These are phyloP conservation scores for Danaus plexippus DNA, from an alignment of 1,140 invertebrate genomes.

Conservation along the genomic window DNA sequence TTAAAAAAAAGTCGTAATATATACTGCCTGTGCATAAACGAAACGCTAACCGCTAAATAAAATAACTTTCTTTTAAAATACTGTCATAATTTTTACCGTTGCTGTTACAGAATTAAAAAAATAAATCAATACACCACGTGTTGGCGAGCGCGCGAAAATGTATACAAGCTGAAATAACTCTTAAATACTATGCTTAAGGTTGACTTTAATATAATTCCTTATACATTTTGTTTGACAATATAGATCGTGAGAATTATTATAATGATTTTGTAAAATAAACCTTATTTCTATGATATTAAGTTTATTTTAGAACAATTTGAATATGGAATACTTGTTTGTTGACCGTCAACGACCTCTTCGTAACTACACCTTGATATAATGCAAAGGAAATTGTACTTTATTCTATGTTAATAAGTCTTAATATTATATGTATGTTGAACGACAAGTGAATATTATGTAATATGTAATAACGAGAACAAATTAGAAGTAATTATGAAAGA, in stretches of 20 bases:
- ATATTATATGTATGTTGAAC: not conserved
- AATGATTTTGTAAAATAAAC: conserved; percentile 15
- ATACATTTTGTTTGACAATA: conserved; percentile 22
- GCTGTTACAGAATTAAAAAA: too few species aligned
- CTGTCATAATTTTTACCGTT: too few species aligned
- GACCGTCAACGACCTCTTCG: conserved; percentile 33
- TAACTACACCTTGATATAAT: conserved; percentile 20
- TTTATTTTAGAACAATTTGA: conserved; percentile 13
- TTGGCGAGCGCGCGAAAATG: conserved; percentile 34
- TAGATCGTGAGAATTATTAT: conserved; percentile 35
- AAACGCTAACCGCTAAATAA: too few species aligned
- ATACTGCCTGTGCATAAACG: too few species aligned
- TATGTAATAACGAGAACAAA: not conserved
- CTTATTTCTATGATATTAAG: conserved; percentile 8
- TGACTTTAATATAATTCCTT: conserved; percentile 6
- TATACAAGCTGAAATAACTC: conserved; percentile 9
- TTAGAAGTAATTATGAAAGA: conserved; percentile 1
- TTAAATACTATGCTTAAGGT: conserved; percentile 11
- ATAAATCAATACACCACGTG: conserved; percentile 19
- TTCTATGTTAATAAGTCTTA: not conserved
- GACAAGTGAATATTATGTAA: conserved; percentile 29
- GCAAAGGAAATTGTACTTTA: conserved; percentile 14
- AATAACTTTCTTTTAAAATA: too few species aligned
- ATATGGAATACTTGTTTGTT: conserved; percentile 32
- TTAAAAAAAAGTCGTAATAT: too few species aligned